phyloP scores from a whole-genome alignment of 1,140 invertebrate species.

The Agrilus planipennis region DNA sequence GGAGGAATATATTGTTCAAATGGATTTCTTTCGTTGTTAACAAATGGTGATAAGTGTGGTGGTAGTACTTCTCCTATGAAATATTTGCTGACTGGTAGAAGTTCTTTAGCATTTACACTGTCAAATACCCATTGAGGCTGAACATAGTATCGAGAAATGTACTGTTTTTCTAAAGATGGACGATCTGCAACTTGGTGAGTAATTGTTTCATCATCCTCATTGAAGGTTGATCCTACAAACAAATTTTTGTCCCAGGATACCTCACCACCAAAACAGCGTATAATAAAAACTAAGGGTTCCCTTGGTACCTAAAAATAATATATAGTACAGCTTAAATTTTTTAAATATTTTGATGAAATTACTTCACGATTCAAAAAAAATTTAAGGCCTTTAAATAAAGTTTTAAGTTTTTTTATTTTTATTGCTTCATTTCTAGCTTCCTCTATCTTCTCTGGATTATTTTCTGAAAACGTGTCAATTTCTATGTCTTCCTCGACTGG shows the following conservation, averaged over 20 bases:
- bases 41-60: conserved; percentile 95
- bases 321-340: too few relatives aligned
- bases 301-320: too few relatives aligned
- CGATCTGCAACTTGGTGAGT: conserved; percentile 97
- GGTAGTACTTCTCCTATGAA: conserved; percentile 82
- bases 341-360: too few relatives aligned
- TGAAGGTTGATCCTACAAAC: conserved; percentile 78
- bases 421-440: conserved; percentile 66
- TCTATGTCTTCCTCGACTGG: conserved; percentile 50
- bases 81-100: conserved; percentile 89
- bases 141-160: conserved; percentile 87
- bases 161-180: conserved; percentile 67
- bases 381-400: conserved; percentile 83
- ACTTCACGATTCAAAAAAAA: conserved; percentile 92
- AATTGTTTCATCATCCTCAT: conserved; percentile 83
- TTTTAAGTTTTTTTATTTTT: conserved; percentile 63
- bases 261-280: conserved; percentile 82
- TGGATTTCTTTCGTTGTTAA: conserved; percentile 48
- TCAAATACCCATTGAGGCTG: conserved; percentile 99
- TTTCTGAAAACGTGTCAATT: conserved; percentile 46
- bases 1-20: conserved; percentile 81
- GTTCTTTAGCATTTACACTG: conserved; percentile 73
- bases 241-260: conserved; percentile 91
- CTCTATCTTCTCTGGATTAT: conserved; percentile 54
- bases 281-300: conserved; percentile 68